These are phyloP conservation scores for Nomada fabriciana DNA, from an alignment of 2,888 invertebrate genomes.

Conservation along the genomic window DNA sequence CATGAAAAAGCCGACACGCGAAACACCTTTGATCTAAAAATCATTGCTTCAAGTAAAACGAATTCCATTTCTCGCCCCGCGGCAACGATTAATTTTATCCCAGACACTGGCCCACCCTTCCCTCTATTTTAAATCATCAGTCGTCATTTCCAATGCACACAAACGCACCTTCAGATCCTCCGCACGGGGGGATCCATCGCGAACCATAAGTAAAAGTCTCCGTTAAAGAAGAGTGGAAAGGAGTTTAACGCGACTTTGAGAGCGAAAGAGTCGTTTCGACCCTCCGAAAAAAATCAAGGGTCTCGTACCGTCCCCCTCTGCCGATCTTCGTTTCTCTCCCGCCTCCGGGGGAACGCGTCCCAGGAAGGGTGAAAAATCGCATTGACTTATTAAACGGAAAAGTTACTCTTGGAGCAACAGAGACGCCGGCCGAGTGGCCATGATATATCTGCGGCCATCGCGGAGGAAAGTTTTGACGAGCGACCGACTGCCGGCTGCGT, in stretches of 20 bases:
- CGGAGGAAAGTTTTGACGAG: constrained; percentile 73
- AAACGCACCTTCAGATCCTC: neutral
- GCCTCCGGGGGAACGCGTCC: constrained; percentile 25
- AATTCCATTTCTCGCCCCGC: no score
- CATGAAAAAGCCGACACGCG: no score
- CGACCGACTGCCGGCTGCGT: constrained; percentile 68
- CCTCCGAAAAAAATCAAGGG: constrained; percentile 47
- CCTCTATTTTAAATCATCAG: no score
- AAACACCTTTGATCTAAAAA: no score
- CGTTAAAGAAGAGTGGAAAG: constrained; percentile 45
- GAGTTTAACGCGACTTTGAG: constrained; percentile 71
- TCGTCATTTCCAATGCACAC: neutral
- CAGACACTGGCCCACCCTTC: no score
- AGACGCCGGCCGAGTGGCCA: constrained; percentile 57
- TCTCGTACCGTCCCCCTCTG: neutral
- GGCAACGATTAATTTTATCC: no score
- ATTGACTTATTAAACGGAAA: constrained; percentile 82
- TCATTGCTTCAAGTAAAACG: no score
- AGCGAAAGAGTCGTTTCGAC: constrained; percentile 52
- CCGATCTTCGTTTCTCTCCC: neutral
- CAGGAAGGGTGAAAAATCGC: constrained; percentile 80
- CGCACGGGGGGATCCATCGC: neutral
- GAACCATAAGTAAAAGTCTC: constrained; percentile 15
- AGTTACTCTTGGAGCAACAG: constrained; percentile 71
- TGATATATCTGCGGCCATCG: constrained; percentile 77